These are phyloP conservation scores for Paramisgurnus dabryanus DNA, from an alignment of 2,113 vertebrate species.

Conservation along the genomic window DNA sequence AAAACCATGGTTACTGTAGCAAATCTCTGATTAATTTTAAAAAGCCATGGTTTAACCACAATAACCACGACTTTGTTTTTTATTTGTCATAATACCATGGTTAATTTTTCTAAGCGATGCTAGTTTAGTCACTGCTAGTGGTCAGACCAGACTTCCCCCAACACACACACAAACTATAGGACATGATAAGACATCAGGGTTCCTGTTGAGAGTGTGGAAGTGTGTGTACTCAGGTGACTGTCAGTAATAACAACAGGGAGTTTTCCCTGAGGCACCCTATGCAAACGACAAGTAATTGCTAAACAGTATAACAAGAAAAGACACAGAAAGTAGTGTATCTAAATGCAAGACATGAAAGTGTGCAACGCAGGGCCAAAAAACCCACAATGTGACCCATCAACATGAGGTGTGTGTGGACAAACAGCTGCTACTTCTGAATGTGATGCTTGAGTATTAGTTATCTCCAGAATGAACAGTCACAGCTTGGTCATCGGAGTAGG, in stretches of 20 bases:
- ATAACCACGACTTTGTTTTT: too few relatives aligned
- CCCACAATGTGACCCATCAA: background rate
- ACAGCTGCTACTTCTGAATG: conserved; percentile 28
- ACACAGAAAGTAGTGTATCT: conserved; percentile 39
- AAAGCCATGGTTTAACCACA: too few relatives aligned
- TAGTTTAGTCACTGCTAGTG: background rate
- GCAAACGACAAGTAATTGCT: conserved; percentile 45
- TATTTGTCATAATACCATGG: too few relatives aligned
- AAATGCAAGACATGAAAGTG: conserved; percentile 7
- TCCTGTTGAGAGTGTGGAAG: conserved; percentile 4
- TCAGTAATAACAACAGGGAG: conserved; percentile 31
- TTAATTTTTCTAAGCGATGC: too few relatives aligned
- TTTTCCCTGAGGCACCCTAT: conserved; percentile 8
- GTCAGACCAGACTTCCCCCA: background rate
- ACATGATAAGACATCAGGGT: background rate
- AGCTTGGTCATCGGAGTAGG: conserved; percentile 30
- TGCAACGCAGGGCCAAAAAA: background rate
- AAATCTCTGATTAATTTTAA: too few relatives aligned
- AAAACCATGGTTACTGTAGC: too few relatives aligned
- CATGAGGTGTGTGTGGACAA: background rate
- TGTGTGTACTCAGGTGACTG: conserved; percentile 37
- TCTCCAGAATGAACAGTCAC: conserved; percentile 37
- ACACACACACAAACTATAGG: background rate
- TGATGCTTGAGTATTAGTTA: conserved; percentile 33
- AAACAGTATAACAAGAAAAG: conserved; percentile 13